These are phyloP conservation scores for Onychostruthus taczanowskii DNA, from an alignment of 2,113 vertebrate genomes.

Conservation along the genomic window DNA sequence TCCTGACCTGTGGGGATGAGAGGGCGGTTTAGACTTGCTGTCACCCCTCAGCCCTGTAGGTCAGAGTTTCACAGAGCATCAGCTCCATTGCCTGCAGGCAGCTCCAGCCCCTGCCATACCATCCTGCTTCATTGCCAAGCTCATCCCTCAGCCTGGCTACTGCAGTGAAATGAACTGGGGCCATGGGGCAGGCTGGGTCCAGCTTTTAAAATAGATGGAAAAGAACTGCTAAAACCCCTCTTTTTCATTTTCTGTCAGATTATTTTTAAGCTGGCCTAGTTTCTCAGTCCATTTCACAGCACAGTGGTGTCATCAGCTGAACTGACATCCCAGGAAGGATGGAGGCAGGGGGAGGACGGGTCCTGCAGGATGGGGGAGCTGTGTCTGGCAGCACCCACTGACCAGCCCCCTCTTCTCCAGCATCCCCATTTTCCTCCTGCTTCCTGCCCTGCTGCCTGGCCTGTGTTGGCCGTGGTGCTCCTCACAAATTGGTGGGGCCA, in stretches of 20 bases:
- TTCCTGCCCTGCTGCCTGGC: not conserved
- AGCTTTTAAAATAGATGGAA: not conserved
- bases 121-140: not conserved
- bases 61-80: not conserved
- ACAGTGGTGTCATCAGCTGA: not conserved
- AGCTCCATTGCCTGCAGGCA: not conserved
- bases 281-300: not conserved
- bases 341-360: fast-evolving
- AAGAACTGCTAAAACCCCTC: not conserved
- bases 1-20: not conserved
- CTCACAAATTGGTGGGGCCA: fast-evolving
- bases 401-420: not conserved
- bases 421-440: not conserved
- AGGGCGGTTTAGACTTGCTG: fast-evolving
- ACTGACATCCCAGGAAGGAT: not conserved
- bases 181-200: not conserved
- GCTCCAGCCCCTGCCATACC: not conserved
- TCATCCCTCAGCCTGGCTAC: not conserved
- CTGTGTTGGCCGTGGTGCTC: not conserved
- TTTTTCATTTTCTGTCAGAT: not conserved
- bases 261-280: slow-evolving; percentile 43
- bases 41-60: not conserved
- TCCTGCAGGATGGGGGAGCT: fast-evolving
- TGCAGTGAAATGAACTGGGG: not conserved
- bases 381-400: fast-evolving